phyloP scores from a whole-genome alignment of 1,140 invertebrate species.

The Stenopsyche tienmushanensis region DNA sequence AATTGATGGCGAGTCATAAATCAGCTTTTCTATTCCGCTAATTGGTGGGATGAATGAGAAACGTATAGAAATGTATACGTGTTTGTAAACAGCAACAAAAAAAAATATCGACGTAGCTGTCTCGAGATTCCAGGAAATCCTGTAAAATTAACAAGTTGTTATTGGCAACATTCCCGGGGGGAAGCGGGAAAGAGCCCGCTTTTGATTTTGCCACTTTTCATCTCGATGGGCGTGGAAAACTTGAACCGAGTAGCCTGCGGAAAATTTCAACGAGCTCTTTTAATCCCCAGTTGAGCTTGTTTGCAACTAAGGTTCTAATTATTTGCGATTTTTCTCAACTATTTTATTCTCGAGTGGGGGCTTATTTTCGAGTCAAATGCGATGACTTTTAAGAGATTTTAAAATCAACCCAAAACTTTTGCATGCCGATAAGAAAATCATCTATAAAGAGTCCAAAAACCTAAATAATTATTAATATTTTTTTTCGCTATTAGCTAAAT shows the following conservation, averaged over 20 bases:
- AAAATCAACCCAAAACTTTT: too few species aligned
- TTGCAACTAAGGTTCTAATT: too few species aligned
- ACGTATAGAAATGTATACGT: background rate
- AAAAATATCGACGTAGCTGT: background rate
- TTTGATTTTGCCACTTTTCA: conserved; percentile 14
- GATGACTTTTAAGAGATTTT: too few species aligned
- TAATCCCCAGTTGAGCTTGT: too few species aligned
- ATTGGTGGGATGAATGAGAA: conserved; percentile 36
- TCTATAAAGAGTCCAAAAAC: too few species aligned
- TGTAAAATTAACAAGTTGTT: conserved; percentile 29
- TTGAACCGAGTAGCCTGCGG: conserved; percentile 8
- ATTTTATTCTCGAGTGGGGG: too few species aligned
- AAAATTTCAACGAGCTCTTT: conserved; percentile 10
- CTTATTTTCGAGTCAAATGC: too few species aligned
- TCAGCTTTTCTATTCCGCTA: conserved; percentile 32
- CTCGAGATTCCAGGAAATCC: background rate
- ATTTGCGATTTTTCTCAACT: too few species aligned
- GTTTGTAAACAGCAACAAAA: background rate
- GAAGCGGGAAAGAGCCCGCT: background rate
- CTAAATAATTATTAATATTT: too few species aligned
- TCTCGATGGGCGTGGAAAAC: background rate
- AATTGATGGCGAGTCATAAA: conserved; percentile 37
- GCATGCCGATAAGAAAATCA: too few species aligned
- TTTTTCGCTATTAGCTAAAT: too few species aligned
- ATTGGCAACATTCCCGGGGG: conserved; percentile 25